Evolutionary conservation across 2,888 invertebrate genomes (phyloP), one percentile per base, ranked within the genome.

Genomic region (Tetranychus piercei): DNA sequence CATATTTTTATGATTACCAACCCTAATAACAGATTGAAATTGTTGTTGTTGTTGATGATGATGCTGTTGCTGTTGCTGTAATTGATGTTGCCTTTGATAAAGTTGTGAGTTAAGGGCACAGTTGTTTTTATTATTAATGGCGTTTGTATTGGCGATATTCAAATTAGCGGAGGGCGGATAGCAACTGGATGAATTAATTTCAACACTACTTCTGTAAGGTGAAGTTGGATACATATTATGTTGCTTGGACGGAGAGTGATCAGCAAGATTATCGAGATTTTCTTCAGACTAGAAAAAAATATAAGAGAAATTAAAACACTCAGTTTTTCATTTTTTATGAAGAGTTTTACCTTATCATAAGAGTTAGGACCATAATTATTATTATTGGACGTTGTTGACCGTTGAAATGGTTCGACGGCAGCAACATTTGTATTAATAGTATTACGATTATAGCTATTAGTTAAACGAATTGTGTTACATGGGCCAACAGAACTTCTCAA

Each of bases 221-320:
- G 93, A 85, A 44, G 92, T 92, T 85, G 93, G 92, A 85, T 91
- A 93, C 84, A 91, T 94, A 69, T 89, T 91, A 83, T 93, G 92
- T 44, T 72, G 74, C 44, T 75, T 74, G 65, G 67, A 15, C 34
- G 69, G 34, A 69, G 34, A 69, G 69, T 11, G 9, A 20, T 69
- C 15, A 11, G 9, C 69, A 11, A 20, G n/a, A 7, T 9, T 9
- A 23, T 20, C 22, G 22, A 23, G 9, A 23, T 69, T 69, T 23
- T 69, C 22, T 18, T 69, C 69, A 11, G 22, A 69, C 22, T 23
- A 20, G 69, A 23, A 69, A 69, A 20, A 69, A 11, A 69, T 2
- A 2, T 15, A 55, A 55, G 55, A 6, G 6, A 9, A 15, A 55
- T 9, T 15, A 15, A 55, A 55, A 55, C 3, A 7, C 9, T 55